Percentiles rank a stretch among this genome's conserved stretches.
These are phyloP conservation scores for Teleogryllus oceanicus DNA, from an alignment of 2,888 invertebrate genomes.

Conservation along the genomic window DNA sequence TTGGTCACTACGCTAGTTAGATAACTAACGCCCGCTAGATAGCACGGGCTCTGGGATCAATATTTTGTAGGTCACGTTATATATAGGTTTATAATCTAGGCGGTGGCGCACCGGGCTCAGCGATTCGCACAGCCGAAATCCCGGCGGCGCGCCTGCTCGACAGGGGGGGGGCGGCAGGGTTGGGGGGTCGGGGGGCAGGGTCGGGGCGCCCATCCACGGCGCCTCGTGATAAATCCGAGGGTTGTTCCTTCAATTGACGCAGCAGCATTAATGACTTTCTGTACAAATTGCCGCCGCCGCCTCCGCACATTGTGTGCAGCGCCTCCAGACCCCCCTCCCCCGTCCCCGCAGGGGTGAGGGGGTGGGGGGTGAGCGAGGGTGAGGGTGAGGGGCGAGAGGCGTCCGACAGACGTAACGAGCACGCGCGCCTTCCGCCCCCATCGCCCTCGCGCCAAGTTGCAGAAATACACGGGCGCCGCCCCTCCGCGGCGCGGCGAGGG, in stretches of 20 bases:
- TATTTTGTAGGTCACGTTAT: slow-evolving; percentile 18
- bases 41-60: not conserved
- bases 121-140: not conserved
- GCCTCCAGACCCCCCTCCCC: too few species aligned
- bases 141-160: too few species aligned
- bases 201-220: not conserved
- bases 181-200: too few species aligned
- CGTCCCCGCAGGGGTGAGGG: too few species aligned
- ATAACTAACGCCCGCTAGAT: not conserved
- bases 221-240: slow-evolving; percentile 18
- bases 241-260: slow-evolving; percentile 10
- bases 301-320: not conserved
- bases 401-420: too few species aligned
- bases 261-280: slow-evolving; percentile 9
- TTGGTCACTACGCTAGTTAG: slow-evolving; percentile 18
- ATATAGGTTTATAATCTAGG: slow-evolving; percentile 11
- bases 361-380: too few species aligned
- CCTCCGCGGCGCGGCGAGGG: too few species aligned
- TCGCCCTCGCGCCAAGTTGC: too few species aligned
- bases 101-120: not conserved
- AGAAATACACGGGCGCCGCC: too few species aligned
- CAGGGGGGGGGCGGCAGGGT: too few species aligned
- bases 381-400: too few species aligned
- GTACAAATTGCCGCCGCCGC: slow-evolving; percentile 1
- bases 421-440: too few species aligned